Base-by-base conservation (phyloP, 2,113 vertebrate species). In the Ceuthmochares aereus region DNA sequence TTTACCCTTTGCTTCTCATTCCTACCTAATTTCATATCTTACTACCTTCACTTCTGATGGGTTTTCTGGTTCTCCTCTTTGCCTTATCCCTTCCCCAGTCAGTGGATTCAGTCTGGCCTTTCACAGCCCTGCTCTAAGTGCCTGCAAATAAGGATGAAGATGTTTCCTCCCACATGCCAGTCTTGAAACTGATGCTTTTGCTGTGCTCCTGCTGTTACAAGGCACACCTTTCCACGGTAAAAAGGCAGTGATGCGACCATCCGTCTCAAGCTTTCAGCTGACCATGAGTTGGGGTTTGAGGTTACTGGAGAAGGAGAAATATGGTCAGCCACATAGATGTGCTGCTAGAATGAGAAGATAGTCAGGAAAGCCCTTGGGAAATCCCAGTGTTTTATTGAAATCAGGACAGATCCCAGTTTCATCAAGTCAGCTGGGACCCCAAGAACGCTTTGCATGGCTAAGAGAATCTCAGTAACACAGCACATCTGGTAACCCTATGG, bases 401-500 rank as follows among this genome's bases (percentile, higher is more conserved):
- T 84, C 72, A 92, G 76, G 76, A 72, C 47, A 72, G 87, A 96
- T 59, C 63, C 58, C 55, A 30, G 43, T 92, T 84, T 85, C 76
- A 89, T 72, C 78, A 90, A 91, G 74, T 90, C 90, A 96, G 25
- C 68, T 94, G 88, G 64, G 83, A 94, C 60, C 25, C 40, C 60
- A 78, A 59, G 79, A 93, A 94, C 81, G 88, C 43, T 20, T 75
- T 67, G 56, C 68, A 40, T 6, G 42, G 83, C 52, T 80, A 74
- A 81, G 78, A 70, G 36, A 70, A 59, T 75, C 68, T 47, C 68
- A 78, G 64, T 54, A 78, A 92, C 34, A 36, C 21, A 52, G 68
- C 79, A 95, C 95, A 93, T 94, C 92, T 97, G 95, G 90, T 90
- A 81, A 88, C 68, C 37, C 91, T 75, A 93, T 45, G 91, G 68